A percentile compares a stretch with the other conserved stretches of the same genome.
Evolutionary conservation across 53 echinoderm and acorn worm genomes (phyloP).

Genomic region (Astropecten irregularis): DNA sequence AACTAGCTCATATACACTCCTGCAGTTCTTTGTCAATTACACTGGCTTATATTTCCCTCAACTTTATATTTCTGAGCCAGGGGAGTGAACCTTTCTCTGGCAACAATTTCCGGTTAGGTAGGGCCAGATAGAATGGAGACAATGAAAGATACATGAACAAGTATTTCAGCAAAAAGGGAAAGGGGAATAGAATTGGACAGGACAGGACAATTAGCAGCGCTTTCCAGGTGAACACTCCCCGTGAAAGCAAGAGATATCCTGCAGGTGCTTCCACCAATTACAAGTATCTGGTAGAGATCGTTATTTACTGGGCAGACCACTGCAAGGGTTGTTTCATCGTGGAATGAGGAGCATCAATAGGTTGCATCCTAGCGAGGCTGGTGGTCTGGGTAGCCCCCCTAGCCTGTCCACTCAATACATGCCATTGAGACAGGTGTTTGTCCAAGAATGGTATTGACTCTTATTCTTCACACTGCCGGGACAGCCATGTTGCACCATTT

Average conservation of each 20-base stretch:
- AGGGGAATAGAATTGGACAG: neutral
- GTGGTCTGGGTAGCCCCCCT: no score
- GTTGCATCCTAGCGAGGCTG: no score
- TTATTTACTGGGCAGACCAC: neutral
- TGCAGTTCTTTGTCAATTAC: neutral
- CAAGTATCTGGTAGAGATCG: conserved; percentile 8
- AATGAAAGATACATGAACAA: neutral
- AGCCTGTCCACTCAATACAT: no score
- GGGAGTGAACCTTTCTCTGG: neutral
- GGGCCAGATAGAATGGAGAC: neutral
- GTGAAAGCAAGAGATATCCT: conserved; percentile 9
- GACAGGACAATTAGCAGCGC: conserved; percentile 20
- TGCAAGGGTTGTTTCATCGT: no score
- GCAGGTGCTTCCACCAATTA: conserved; percentile 37
- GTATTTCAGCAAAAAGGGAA: neutral
- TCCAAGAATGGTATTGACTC: no score
- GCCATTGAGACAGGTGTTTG: no score
- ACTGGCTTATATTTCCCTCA: neutral
- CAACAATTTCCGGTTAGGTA: conserved; percentile 31
- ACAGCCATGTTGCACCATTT: no score
- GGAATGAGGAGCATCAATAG: no score
- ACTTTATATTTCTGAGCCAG: conserved; percentile 23
- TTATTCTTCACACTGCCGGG: no score
- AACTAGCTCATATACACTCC: conserved; percentile 23
- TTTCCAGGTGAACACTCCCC: conserved; percentile 5